These are phyloP conservation scores for Numenius arquata DNA, from an alignment of 2,113 vertebrate genomes.

Conservation along the genomic window DNA sequence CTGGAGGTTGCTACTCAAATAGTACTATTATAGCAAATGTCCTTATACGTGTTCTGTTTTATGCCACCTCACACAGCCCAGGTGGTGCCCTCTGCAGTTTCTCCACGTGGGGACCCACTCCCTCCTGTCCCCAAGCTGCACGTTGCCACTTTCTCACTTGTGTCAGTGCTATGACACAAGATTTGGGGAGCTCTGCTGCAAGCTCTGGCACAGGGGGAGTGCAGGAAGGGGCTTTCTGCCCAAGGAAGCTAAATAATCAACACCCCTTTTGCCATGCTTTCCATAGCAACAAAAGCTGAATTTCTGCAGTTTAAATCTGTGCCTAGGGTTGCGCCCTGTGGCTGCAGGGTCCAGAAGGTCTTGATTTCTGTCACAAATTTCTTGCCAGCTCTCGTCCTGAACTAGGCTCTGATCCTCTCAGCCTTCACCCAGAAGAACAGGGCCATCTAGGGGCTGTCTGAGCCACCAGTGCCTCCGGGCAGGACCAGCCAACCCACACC, in stretches of 20 bases:
- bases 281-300: neutral
- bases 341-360: neutral
- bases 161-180: neutral
- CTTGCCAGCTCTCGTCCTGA: neutral
- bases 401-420: rapidly evolving
- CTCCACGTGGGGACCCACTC: rapidly evolving
- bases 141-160: neutral
- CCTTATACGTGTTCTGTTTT: neutral
- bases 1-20: neutral
- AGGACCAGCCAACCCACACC: neutral
- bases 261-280: neutral
- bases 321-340: neutral
- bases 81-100: neutral
- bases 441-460: neutral
- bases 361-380: neutral
- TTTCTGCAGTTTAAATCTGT: neutral
- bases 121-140: neutral
- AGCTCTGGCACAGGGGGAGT: neutral
- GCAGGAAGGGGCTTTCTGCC: neutral
- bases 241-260: neutral
- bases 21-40: neutral
- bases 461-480: neutral
- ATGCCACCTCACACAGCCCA: rapidly evolving
- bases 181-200: neutral
- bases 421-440: neutral